Evolutionary conservation across 92 coral and sea anemone species (phyloP), one percentile per base, ranked within the genome.

Genomic region (Epizoanthus scotinus): DNA sequence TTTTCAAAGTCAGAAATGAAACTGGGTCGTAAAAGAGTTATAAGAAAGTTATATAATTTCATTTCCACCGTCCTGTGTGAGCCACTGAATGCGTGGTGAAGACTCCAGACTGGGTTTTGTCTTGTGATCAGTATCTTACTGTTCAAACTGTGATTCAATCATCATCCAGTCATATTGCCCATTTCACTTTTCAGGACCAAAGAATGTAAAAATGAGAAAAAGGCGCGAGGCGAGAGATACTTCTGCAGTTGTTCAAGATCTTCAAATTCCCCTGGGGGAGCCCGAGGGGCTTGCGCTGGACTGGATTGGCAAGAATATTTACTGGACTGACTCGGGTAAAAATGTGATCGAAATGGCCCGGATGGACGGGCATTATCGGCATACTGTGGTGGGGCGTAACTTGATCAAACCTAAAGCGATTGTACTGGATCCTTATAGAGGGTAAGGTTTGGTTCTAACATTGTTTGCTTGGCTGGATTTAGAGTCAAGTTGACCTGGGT

Each of bases 261-360:
- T 92, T 10, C 36, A 68, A 17, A 55, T 90, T 20, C 87, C 93
- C 20, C 75, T 84, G 54, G 92, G 86, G 1, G 67, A 81, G 18
- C 91, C 98, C 0, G 88, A 90, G 19, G 99, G 95, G 18, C 67
- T 95, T 7, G 98, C 99, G 15, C 84, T 95, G 12, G 99, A 95
- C 71, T 95, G 99, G 99, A 70, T 93, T 54, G 94, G 90, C 57
- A 87, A 84, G 75, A 95, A 95, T 49, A 93, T 95, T 54, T 95
- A 91, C 83, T 93, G 93, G 91, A 91, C 97, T 7, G 96, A 93
- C 69, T 67, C 92, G 20, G 64, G 70, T 15, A 82, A 75, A 58
- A 79, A 84, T 61, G 84, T 85, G 55, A 93, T 95, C 36, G 94
- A 91, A 60, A 93, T 93, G 70, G 95, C 97, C 42, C 81, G 86